A percentile compares a stretch with the other conserved stretches of the same genome.
Conservation (phyloP, 2,888 invertebrate species). For the Sarcophaga caerulescens region DNA sequence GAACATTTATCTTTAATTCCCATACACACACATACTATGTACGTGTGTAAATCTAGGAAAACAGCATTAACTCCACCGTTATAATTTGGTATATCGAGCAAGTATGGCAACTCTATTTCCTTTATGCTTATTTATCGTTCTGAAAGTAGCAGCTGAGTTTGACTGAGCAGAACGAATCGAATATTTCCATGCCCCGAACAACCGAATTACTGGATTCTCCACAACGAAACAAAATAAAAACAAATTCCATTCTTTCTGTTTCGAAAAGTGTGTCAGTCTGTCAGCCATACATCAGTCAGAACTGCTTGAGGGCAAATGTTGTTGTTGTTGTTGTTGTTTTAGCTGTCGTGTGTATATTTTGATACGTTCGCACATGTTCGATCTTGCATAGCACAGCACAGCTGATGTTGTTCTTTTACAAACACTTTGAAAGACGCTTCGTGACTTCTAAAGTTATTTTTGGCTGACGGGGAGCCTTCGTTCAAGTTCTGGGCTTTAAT, state of each 20-base stretch:
- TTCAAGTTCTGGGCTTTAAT: constrained; percentile 62
- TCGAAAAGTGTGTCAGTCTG: constrained; percentile 69
- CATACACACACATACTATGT: no score
- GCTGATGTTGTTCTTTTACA: constrained; percentile 64
- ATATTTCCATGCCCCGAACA: constrained; percentile 45
- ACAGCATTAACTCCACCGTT: background rate
- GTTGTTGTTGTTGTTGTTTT: background rate
- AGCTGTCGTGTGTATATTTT: background rate
- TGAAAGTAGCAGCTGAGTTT: constrained; percentile 2
- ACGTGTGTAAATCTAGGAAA: no score
- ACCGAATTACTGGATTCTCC: background rate
- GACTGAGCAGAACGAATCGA: background rate
- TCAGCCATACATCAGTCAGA: constrained; percentile 63
- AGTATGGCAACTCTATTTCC: background rate
- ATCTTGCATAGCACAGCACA: constrained; percentile 40
- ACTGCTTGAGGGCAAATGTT: constrained; percentile 63
- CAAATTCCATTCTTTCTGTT: constrained; percentile 16
- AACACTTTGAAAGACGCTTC: constrained; percentile 36
- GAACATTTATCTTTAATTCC: no score
- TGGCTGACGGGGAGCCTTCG: constrained; percentile 33
- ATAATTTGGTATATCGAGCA: background rate
- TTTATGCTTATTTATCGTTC: background rate
- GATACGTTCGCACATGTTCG: constrained; percentile 42
- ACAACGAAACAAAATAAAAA: constrained; percentile 22
- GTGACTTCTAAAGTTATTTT: constrained; percentile 44